Conservation (phyloP, 2,113 vertebrate species). For the Micronisus gabar region DNA sequence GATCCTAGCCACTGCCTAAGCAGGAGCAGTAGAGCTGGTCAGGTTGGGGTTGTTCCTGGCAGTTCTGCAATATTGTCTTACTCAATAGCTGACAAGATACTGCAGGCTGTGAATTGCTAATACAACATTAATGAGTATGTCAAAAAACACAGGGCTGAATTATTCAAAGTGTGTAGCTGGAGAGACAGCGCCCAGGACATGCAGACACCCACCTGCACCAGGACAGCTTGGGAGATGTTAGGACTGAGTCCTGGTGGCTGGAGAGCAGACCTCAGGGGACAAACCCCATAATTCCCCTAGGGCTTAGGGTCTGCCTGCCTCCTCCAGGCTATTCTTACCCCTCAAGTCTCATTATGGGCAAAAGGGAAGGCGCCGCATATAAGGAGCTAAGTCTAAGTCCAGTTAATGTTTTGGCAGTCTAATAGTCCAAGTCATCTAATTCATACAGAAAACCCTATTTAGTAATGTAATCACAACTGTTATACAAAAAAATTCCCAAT, state of each 20-base stretch:
- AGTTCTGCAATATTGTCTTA: background rate
- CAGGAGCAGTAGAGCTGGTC: background rate
- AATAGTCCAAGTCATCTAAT: background rate
- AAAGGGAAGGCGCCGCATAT: background rate
- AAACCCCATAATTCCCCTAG: background rate
- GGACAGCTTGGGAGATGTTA: background rate
- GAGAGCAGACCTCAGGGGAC: background rate
- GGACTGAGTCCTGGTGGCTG: background rate
- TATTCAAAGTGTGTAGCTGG: background rate
- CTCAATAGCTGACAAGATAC: background rate
- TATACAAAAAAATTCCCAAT: background rate
- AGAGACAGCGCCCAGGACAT: background rate
- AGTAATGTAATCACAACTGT: background rate
- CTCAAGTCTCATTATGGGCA: background rate
- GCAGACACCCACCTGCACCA: background rate
- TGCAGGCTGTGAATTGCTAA: background rate
- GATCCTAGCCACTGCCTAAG: background rate
- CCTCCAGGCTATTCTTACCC: background rate
- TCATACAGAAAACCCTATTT: background rate
- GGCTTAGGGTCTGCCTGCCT: background rate
- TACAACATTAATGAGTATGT: background rate
- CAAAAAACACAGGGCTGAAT: background rate
- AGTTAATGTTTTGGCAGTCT: background rate
- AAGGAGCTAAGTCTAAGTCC: background rate
- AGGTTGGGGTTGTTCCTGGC: background rate